A percentile compares a stretch with the other conserved stretches of the same genome.
Conservation (phyloP, 2,113 vertebrate species). For the Oreochromis tanganicae region DNA sequence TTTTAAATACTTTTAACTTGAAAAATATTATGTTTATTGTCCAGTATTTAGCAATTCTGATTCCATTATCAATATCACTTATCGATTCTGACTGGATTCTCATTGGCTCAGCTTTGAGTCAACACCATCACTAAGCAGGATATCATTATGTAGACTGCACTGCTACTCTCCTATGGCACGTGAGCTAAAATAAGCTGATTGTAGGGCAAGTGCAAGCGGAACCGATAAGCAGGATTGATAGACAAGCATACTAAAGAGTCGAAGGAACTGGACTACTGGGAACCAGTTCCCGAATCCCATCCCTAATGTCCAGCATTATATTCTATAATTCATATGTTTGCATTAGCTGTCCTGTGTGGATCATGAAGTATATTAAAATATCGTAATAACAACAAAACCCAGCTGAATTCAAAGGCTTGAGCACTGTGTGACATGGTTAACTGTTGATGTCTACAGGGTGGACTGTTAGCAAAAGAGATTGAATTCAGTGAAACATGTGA, state of each 20-base stretch:
- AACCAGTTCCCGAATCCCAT: background rate
- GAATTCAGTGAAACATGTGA: background rate
- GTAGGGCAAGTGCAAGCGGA: background rate
- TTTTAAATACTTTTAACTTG: background rate
- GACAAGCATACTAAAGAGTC: background rate
- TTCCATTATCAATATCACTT: background rate
- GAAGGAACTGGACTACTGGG: background rate
- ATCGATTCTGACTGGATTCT: background rate
- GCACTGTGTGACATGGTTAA: background rate
- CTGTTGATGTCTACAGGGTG: background rate
- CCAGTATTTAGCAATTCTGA: background rate
- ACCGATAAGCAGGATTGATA: background rate
- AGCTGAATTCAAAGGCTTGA: background rate
- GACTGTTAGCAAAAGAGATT: background rate
- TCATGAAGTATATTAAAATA: background rate
- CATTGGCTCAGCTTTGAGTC: background rate
- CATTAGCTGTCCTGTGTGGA: background rate
- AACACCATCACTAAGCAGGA: background rate
- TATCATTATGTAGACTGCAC: background rate
- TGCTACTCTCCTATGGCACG: background rate
- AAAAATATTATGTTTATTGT: background rate
- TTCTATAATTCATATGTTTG: background rate
- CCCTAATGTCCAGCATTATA: background rate
- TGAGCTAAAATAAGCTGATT: background rate
- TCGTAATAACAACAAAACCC: background rate